A percentile compares a stretch with the other conserved stretches of the same genome.
phyloP scores from a whole-genome alignment of 2,113 vertebrate species.

The Neopipo cinnamomea region DNA sequence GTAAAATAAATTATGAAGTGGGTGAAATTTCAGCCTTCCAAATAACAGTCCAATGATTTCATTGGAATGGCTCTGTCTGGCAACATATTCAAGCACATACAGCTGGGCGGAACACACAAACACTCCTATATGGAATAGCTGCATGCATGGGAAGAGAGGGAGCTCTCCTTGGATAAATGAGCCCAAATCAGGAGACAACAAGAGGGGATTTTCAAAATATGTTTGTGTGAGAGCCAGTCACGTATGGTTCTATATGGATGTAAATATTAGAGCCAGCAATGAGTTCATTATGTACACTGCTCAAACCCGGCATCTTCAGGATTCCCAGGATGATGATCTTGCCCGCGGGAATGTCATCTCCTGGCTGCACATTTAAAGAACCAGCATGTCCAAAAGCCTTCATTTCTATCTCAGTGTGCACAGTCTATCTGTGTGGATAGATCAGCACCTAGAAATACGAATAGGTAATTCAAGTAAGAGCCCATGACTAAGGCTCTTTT shows the following conservation, averaged over 20 bases:
- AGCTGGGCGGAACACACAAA: slow-evolving; percentile 29
- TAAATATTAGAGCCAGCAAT: not conserved
- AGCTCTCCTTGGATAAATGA: not conserved
- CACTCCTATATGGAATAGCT: not conserved
- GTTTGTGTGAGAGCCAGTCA: not conserved
- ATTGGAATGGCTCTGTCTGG: slow-evolving; percentile 60
- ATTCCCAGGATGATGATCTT: not conserved
- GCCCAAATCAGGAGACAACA: accelerated
- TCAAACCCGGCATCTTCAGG: not conserved
- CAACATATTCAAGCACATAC: not conserved
- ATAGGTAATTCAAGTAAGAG: not conserved
- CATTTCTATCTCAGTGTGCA: not conserved
- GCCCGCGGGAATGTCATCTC: not conserved
- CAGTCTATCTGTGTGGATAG: not conserved
- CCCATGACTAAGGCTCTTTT: not conserved
- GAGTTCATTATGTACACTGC: not conserved
- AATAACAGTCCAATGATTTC: slow-evolving; percentile 61
- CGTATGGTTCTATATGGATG: not conserved
- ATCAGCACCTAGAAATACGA: not conserved
- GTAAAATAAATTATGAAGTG: slow-evolving; percentile 48
- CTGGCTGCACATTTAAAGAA: not conserved
- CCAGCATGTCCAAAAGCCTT: not conserved
- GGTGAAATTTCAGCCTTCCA: slow-evolving; percentile 57
- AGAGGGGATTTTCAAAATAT: not conserved
- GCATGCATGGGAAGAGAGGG: not conserved